A percentile compares a stretch with the other conserved stretches of the same genome.
Conservation (phyloP, 2,888 invertebrate genomes). For the Amaurobius ferox region DNA sequence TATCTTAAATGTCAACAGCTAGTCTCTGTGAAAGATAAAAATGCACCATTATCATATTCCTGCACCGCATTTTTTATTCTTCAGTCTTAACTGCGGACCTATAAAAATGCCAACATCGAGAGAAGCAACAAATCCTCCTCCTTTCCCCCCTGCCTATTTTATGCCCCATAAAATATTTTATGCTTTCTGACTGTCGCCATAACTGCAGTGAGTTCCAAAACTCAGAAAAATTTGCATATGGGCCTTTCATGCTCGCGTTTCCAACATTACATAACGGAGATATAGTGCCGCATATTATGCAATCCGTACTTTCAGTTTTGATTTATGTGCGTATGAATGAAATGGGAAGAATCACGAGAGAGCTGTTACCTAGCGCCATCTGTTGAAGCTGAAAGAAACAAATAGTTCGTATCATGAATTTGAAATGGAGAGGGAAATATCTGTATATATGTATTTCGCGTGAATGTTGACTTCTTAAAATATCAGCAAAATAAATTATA, state of each 20-base stretch:
- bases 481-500: no score
- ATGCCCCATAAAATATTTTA: slow-evolving; percentile 55
- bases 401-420: not conserved
- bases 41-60: no score
- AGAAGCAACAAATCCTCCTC: slow-evolving; percentile 22
- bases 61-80: no score
- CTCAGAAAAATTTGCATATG: slow-evolving; percentile 35
- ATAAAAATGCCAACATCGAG: slow-evolving; percentile 28
- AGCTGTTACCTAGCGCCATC: slow-evolving; percentile 16
- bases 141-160: slow-evolving; percentile 22
- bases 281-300: not conserved
- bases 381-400: not conserved
- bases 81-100: not conserved
- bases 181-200: slow-evolving; percentile 15
- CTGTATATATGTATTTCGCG: not conserved
- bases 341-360: not conserved
- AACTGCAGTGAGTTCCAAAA: not conserved
- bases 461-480: no score
- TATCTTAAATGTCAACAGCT: no score
- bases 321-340: not conserved
- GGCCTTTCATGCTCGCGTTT: not conserved
- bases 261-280: not conserved
- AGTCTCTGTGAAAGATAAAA: no score
- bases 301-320: not conserved
- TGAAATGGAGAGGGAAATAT: not conserved